Percentiles rank a stretch among this genome's conserved stretches.
Evolutionary conservation across 1,140 invertebrate genomes (phyloP).

Genomic region (Zaprionus tsacasi): DNA sequence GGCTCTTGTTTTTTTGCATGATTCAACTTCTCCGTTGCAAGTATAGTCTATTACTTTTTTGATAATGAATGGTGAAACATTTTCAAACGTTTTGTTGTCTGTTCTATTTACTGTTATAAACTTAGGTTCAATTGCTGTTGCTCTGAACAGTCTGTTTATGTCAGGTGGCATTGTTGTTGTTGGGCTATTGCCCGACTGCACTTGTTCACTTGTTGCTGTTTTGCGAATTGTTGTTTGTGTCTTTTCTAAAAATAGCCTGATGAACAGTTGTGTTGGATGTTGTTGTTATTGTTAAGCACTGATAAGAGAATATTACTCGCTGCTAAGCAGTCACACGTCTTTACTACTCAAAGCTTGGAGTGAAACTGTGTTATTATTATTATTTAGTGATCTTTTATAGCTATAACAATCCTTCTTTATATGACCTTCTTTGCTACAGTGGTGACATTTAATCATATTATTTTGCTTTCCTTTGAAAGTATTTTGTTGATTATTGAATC

Average conservation of each 20-base stretch:
- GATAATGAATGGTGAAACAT: no score
- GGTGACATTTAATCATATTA: no score
- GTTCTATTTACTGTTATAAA: not conserved
- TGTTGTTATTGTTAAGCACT: not conserved
- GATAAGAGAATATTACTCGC: not conserved
- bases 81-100: not conserved
- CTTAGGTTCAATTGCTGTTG: not conserved
- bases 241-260: no score
- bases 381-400: no score
- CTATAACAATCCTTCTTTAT: no score
- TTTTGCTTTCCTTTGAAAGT: no score
- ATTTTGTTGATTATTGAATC: no score
- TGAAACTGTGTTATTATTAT: no score
- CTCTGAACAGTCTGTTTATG: not conserved
- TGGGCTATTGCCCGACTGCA: not conserved
- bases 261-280: no score
- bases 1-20: conserved; percentile 26
- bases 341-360: not conserved
- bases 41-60: no score
- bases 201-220: not conserved
- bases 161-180: not conserved
- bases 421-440: no score
- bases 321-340: not conserved
- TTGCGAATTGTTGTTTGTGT: not conserved
- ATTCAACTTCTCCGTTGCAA: conserved; percentile 29